Percentiles rank a stretch among this genome's conserved stretches.
Conservation (phyloP, 2,888 invertebrate genomes). For the Xanthia icteritia region DNA sequence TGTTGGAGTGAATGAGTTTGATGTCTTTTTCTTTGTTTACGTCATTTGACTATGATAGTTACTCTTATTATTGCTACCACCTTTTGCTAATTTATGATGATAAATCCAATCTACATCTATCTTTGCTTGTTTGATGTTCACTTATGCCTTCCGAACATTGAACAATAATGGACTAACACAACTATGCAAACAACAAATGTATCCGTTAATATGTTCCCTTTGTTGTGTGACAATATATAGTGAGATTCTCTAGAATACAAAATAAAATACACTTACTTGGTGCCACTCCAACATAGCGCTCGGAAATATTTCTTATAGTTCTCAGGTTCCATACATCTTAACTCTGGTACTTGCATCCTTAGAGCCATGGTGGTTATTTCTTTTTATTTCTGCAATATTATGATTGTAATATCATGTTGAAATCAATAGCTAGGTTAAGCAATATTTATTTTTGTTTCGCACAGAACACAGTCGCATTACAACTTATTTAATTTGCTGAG, state of each 20-base stretch:
- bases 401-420: constrained; percentile 48
- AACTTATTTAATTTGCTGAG: constrained; percentile 25
- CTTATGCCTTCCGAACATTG: not conserved
- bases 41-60: not conserved
- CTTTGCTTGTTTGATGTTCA: not conserved
- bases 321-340: constrained; percentile 86
- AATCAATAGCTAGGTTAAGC: constrained; percentile 23
- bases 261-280: constrained; percentile 74
- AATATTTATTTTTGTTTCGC: not conserved
- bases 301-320: constrained; percentile 85
- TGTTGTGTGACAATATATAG: not conserved
- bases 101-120: not conserved
- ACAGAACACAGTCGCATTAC: constrained; percentile 29
- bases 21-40: not conserved
- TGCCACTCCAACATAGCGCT: constrained; percentile 84
- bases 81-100: not conserved
- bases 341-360: constrained; percentile 80
- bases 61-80: not conserved
- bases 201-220: not conserved
- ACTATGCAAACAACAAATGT: not conserved
- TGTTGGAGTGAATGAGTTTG: not conserved
- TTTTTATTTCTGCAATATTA: constrained; percentile 69
- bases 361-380: constrained; percentile 72
- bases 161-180: not conserved
- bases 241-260: not conserved